Conservation (phyloP, 2,113 vertebrate species). For the Zosterops borbonicus region DNA sequence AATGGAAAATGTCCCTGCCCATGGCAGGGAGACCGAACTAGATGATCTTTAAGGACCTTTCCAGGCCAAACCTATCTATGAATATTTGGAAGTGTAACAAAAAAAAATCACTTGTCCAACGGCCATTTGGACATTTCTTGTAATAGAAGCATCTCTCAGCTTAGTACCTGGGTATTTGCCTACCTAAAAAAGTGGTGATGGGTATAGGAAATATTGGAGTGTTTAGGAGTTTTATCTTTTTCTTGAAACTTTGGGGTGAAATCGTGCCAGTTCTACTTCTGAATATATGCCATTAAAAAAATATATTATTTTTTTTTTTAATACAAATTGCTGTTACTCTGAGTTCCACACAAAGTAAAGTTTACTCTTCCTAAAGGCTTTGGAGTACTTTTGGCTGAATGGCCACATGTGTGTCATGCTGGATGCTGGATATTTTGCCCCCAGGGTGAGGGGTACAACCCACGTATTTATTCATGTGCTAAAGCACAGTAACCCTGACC, state of each 20-base stretch:
- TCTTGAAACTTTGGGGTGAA: background rate
- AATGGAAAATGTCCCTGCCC: background rate
- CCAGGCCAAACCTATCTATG: background rate
- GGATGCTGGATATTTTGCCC: constrained; percentile 45
- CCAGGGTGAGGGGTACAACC: constrained; percentile 32
- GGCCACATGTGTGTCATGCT: background rate
- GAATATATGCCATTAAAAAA: background rate
- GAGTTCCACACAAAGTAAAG: background rate
- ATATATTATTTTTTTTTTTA: background rate
- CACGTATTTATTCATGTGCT: constrained; percentile 42
- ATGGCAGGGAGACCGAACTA: background rate
- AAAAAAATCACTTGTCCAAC: background rate
- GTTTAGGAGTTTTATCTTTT: background rate
- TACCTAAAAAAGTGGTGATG: background rate
- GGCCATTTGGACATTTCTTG: background rate
- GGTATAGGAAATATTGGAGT: background rate
- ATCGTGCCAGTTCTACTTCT: background rate
- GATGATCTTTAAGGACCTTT: background rate
- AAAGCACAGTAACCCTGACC: constrained; percentile 37
- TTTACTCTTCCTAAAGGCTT: background rate
- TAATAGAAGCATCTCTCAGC: background rate
- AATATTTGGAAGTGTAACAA: background rate
- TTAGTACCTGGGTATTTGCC: background rate
- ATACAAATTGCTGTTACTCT: background rate
- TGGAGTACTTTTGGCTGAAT: background rate